phyloP scores from a whole-genome alignment of 2,888 invertebrate species.

The Branchipolynoe longqiensis region DNA sequence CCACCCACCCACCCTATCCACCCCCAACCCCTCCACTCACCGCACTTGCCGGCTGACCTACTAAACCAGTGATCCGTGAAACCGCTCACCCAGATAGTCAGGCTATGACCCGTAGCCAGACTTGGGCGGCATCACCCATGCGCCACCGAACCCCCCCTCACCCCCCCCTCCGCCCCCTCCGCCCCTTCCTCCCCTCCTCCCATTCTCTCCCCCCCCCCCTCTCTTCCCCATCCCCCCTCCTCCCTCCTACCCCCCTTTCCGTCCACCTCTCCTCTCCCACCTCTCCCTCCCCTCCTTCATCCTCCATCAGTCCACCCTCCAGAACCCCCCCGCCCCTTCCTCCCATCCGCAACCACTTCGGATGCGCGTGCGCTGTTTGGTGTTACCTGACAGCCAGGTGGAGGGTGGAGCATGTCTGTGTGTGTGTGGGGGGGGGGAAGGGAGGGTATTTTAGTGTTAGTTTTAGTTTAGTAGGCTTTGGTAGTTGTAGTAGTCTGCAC shows the following conservation, averaged over 20 bases:
- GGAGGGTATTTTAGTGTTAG: neutral
- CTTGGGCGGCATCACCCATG: neutral
- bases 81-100: constrained; percentile 27
- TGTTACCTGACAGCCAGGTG: constrained; percentile 5
- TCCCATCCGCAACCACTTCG: too few relatives aligned
- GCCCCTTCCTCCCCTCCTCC: neutral
- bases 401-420: neutral
- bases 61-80: neutral
- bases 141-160: neutral
- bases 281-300: neutral
- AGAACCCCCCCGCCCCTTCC: neutral
- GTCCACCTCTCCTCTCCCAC: neutral
- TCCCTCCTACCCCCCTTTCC: neutral
- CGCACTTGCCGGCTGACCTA: constrained; percentile 24
- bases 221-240: neutral
- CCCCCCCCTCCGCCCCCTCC: neutral
- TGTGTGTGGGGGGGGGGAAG: neutral
- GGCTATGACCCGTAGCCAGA: constrained; percentile 20
- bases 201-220: neutral
- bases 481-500: too few relatives aligned
- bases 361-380: too few relatives aligned
- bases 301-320: neutral
- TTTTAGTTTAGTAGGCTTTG: too few relatives aligned
- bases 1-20: neutral
- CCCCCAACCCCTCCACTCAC: neutral